Evolutionary conservation across 2,797 vertebrate genomes (phyloP), one percentile per base, ranked within the genome.

Genomic region (Furcifer pardalis): DNA sequence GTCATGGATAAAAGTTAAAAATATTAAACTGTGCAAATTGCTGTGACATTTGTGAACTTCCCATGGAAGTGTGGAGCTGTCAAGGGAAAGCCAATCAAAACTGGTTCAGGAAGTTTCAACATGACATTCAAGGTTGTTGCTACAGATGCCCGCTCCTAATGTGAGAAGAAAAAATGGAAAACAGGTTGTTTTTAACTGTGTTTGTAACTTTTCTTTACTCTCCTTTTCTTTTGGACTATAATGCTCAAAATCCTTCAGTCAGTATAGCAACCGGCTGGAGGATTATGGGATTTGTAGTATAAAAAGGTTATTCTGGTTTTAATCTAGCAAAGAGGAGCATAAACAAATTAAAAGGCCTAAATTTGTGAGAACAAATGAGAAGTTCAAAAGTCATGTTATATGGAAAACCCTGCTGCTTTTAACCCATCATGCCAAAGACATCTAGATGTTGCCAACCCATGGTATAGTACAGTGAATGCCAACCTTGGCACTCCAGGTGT

Each of bases 11-110:
- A 69, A 73, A 91, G 91, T 90, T 92, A 90, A 93, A 93, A 93
- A 93, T 92, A 92, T n/a, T 86, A 78, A 90, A 92, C 87, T 89
- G 90, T 69, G 76, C 90, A 90, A 93, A 71, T 68, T 91, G 86
- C 90, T 93, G 82, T 92, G 92, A 89, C 90, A 90, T 93, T 93
- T 92, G 84, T 92, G 89, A 91, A 92, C 91, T 93, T 93, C 90
- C 92, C 76, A 44, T 91, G 83, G 86, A 90, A 91, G 84, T 81
- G 81, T 86, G 87, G 83, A 85, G 73, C 90, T 92, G 90, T 86
- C 52, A 85, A 73, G 72, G 73, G 86, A 92, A 66, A 91, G 92
- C 91, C 88, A 91, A 92, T 92, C 86, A 88, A 93, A 93, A 92
- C 88, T 87, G 88, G 71, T 90, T 94, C 92, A 94, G 91, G 92